phyloP scores from a whole-genome alignment of 2,113 vertebrate species.

The Podarcis cretensis region DNA sequence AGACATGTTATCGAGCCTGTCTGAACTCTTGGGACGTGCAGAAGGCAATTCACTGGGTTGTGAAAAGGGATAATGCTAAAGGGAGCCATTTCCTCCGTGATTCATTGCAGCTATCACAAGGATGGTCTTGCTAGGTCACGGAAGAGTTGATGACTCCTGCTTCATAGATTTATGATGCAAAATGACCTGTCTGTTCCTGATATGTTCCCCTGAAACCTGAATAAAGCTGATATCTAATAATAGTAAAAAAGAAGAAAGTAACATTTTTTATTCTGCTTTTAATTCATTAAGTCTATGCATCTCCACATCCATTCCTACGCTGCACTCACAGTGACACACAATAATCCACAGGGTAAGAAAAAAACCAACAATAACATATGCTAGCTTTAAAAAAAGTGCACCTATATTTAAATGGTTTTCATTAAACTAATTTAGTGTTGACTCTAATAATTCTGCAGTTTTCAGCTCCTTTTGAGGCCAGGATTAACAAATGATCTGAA shows the following conservation, averaged over 20 bases:
- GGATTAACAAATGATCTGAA: background rate
- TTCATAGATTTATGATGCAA: slow-evolving; percentile 30
- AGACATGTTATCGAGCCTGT: background rate
- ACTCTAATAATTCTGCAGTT: background rate
- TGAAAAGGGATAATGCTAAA: slow-evolving; percentile 5
- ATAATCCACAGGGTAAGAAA: background rate
- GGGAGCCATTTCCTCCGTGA: slow-evolving; percentile 10
- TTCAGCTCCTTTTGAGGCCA: background rate
- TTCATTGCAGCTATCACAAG: slow-evolving; percentile 21
- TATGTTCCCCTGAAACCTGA: background rate
- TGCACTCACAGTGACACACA: background rate
- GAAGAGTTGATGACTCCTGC: background rate
- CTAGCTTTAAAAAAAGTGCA: background rate
- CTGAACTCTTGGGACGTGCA: background rate
- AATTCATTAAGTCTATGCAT: background rate
- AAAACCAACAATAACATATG: background rate
- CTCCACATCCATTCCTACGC: background rate
- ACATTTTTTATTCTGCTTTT: background rate
- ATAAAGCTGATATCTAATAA: background rate
- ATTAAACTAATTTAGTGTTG: background rate
- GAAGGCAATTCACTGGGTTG: slow-evolving; percentile 4
- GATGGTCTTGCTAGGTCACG: background rate
- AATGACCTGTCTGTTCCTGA: background rate
- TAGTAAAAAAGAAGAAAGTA: background rate
- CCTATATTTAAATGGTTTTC: background rate